phyloP scores from a whole-genome alignment of 2,113 vertebrate genomes.

The Hyperoodon ampullatus region DNA sequence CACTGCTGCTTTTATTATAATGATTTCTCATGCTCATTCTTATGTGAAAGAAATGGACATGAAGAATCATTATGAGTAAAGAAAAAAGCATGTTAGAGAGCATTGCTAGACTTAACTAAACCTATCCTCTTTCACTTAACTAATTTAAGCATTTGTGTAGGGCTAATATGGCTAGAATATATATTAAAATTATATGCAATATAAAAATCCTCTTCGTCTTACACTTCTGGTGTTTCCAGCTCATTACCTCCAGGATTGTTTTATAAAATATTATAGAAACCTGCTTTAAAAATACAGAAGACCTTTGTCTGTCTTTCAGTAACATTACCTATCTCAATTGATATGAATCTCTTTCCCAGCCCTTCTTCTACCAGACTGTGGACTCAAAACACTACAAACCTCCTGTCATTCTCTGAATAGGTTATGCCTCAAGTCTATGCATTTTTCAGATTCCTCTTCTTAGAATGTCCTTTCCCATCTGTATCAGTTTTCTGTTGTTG shows the following conservation, averaged over 20 bases:
- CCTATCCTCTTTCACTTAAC: not conserved
- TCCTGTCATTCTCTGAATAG: not conserved
- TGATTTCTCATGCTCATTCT: constrained; percentile 62
- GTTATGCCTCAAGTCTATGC: not conserved
- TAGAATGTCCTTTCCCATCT: not conserved
- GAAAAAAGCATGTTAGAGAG: constrained; percentile 20
- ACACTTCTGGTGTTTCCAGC: constrained; percentile 23
- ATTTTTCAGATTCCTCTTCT: not conserved
- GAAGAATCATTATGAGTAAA: constrained; percentile 58
- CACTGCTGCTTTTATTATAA: constrained; percentile 50
- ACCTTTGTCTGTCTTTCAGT: not conserved
- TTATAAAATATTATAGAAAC: not conserved
- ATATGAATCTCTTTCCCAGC: not conserved
- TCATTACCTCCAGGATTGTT: constrained; percentile 45
- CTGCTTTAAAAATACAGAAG: constrained; percentile 44
- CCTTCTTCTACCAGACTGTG: not conserved
- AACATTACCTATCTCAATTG: not conserved
- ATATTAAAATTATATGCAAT: constrained; percentile 34
- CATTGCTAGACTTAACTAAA: constrained; percentile 56
- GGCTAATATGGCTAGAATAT: constrained; percentile 32
- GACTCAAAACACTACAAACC: not conserved
- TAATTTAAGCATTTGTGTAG: constrained; percentile 55
- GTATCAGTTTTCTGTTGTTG: not conserved
- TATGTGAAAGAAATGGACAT: constrained; percentile 62
- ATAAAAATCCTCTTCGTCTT: constrained; percentile 42